Base-by-base conservation (phyloP, 2,888 invertebrate genomes). In the Nudaria mundana region DNA sequence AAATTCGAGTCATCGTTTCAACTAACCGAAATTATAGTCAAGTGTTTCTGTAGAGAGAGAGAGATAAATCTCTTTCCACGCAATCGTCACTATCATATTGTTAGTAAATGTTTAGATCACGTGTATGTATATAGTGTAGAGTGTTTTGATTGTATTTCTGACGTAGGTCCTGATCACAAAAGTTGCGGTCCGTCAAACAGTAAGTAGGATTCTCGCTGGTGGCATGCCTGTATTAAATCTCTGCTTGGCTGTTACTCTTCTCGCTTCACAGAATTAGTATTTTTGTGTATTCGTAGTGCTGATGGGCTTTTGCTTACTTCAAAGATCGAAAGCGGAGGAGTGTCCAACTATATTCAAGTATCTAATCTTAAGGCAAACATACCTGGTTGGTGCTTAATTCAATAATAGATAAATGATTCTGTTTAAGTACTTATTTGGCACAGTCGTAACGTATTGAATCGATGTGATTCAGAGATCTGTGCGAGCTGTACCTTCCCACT, bases 151-250 rank as follows among this genome's bases (percentile, higher is more conserved):
- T 77, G 80, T 85, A 79, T 88, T 88, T 88, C 79, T 87, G 82
- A 82, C 81, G 79, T 89, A 90, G 89, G 89, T 90, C 89, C 89
- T 64, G 89, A 86, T 78, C 87, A 88, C 85, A 84, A 84, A 81
- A 85, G 73, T 81, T 90, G 89, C 88, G 83, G 86, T 70, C 81
- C 89, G 66, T 76, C 86, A 70, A 84, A 76, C 81, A 89, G 89
- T 90, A 87, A 90, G 89, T 90, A 88, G 81, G 72, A 76, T 72
- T 75, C 75, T 62, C 67, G 73, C 71, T 76, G 77, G 76, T 76
- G 81, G 85, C 83, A 84, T 85, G 87, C 55, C 48, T 70, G 63
- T 63, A 67, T 63, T 75, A 68, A 62, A 74, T 81, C 76, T 83
- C 71, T 67, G 72, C 77, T 73, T 86, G 76, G 81, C 81, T 76